Evolutionary conservation across 1,140 invertebrate genomes (phyloP).

Genomic region (Temnothorax nylanderi): DNA sequence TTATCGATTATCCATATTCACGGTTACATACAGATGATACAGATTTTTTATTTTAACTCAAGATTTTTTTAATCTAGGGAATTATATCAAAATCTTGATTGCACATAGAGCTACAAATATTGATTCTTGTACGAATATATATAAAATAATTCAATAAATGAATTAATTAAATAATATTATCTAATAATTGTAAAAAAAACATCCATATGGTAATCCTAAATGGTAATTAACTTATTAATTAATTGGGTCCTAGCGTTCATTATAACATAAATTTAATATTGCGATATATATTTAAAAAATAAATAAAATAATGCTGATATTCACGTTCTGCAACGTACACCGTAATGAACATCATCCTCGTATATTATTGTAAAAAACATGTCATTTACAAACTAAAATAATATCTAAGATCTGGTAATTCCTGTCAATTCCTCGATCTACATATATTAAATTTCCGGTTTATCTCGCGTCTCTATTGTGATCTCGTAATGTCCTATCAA

Average conservation of each 20-base stretch:
- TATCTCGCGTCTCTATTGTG: not conserved
- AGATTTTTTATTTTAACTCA: not conserved
- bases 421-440: not conserved
- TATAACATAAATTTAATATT: not conserved
- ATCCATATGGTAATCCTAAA: not conserved
- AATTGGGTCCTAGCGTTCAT: not conserved
- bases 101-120: not conserved
- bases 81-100: not conserved
- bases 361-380: not conserved
- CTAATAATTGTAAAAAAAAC: not conserved
- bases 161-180: not conserved
- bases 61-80: not conserved
- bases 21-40: not conserved
- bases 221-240: not conserved
- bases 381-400: not conserved
- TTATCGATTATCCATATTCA: not conserved
- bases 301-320: not conserved
- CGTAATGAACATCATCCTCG: not conserved
- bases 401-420: not conserved
- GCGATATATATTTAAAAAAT: not conserved
- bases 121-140: not conserved
- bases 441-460: not conserved
- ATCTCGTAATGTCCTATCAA: slow-evolving; percentile 12
- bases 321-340: not conserved
- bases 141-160: no score